Evolutionary conservation across 1,140 invertebrate species (phyloP), one percentile per base, ranked within the genome.

Genomic region (Papilio polyxenes): DNA sequence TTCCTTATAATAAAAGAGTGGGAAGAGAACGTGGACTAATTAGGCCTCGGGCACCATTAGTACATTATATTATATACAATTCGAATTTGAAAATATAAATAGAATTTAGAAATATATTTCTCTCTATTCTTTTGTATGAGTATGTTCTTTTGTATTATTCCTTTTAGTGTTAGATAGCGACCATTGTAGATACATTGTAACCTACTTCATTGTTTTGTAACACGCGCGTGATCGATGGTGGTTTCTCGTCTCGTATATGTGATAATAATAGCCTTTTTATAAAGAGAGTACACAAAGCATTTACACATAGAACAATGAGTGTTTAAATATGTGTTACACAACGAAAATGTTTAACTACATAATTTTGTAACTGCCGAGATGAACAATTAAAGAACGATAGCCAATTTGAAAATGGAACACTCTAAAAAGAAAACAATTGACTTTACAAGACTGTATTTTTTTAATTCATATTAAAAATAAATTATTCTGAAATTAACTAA

Each of bases 181-280:
- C 23, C 62, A 69, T 69, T 69, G 37, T 11, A 72, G 65, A 15
- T 72, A 72, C 65, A 72, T 15, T 72, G 65, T 72, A 15, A 72
- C 65, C 65, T 72, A 72, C 11, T 72, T 72, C 11, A 37, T 72
- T 62, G 59, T 62, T 62, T 69, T 15, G 65, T 15, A 23, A 69
- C 65, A 15, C 15, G 23, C 62, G 23, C 62, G 20, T 72, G 65
- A 72, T 72, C 65, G 65, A 72, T 72, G 65, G 2, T 40, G n/a
- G 62, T 37, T 37, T 40, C 62, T 11, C 62, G 62, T 20, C 23
- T 31, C 62, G 11, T 37, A 40, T 72, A 37, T 37, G 11, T 17
- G 65, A 72, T 72, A 65, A 23, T 65, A 65, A 72, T 17, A 31
- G 65, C 13, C 31, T 72, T 72, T 37, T 31, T 37, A 15, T 40